Conservation (phyloP, 2,888 invertebrate species). For the Smittia sp. region DNA sequence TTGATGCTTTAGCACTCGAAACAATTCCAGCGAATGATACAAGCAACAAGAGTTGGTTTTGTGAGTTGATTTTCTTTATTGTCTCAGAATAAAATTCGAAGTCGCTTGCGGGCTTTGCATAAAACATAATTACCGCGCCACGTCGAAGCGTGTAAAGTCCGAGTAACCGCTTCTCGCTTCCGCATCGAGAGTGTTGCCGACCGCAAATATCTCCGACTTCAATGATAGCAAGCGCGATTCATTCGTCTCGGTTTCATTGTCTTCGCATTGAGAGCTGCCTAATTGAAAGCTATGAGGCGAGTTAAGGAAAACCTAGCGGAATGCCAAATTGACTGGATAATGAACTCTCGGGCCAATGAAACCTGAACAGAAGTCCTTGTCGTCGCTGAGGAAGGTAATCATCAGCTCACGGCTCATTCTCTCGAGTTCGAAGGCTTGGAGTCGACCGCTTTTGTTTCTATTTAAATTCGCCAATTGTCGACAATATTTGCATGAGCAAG, state of each 20-base stretch:
- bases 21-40: too few species aligned
- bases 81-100: neutral
- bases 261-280: too few species aligned
- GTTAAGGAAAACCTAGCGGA: too few species aligned
- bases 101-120: neutral
- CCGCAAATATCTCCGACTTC: neutral
- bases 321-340: neutral
- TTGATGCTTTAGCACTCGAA: neutral
- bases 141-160: neutral
- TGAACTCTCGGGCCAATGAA: neutral
- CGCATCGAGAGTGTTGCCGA: neutral
- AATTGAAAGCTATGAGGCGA: too few species aligned
- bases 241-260: too few species aligned
- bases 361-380: conserved; percentile 9
- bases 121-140: neutral
- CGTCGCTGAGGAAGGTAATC: neutral
- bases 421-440: neutral
- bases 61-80: neutral
- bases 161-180: neutral
- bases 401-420: neutral
- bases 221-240: neutral
- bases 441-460: neutral
- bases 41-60: neutral
- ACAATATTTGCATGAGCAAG: neutral
- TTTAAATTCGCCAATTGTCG: neutral